These are phyloP conservation scores for Spinus olivaceus DNA, from an alignment of 2,797 vertebrate species.

Conservation along the genomic window DNA sequence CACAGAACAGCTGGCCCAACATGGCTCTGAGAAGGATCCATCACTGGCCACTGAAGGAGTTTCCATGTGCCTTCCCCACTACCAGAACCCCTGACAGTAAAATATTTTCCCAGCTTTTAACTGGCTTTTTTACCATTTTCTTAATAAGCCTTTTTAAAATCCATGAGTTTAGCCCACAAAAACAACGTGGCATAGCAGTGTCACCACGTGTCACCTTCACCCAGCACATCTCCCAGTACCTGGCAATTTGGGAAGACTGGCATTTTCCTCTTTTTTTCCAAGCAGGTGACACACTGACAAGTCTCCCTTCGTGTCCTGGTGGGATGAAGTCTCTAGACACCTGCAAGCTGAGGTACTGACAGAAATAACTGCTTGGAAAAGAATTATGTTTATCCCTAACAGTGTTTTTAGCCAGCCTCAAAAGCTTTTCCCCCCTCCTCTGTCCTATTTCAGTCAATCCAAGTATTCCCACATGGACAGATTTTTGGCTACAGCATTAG, in stretches of 20 bases:
- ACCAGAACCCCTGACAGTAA: not conserved
- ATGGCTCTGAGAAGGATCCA: not conserved
- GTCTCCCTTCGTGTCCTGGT: not conserved
- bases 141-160: not conserved
- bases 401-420: not conserved
- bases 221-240: not conserved
- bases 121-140: fast-evolving
- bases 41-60: fast-evolving
- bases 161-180: not conserved
- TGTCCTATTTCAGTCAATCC: not conserved
- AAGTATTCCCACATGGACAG: not conserved
- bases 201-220: not conserved
- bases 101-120: not conserved
- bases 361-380: not conserved
- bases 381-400: not conserved
- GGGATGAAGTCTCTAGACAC: not conserved
- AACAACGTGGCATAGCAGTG: not conserved
- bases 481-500: fast-evolving
- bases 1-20: not conserved
- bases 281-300: not conserved
- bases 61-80: not conserved
- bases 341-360: not conserved
- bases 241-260: not conserved
- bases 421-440: not conserved
- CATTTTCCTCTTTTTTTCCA: not conserved